Evolutionary conservation across 2,797 vertebrate genomes (phyloP).

Genomic region (Pseudotriccus pelzelni): DNA sequence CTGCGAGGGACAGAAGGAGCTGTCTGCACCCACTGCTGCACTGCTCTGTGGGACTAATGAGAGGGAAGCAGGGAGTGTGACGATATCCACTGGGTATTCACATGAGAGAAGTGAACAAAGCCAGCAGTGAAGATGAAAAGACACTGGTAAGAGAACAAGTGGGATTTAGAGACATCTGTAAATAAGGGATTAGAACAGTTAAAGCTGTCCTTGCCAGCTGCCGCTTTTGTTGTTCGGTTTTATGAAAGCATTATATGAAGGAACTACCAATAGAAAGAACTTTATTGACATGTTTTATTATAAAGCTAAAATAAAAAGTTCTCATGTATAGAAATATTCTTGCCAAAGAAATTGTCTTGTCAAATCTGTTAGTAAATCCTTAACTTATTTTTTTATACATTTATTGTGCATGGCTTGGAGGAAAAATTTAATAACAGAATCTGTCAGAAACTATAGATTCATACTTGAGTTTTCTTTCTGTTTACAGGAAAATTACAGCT

Average conservation of each 20-base stretch:
- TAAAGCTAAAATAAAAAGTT: not conserved
- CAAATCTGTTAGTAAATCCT: not conserved
- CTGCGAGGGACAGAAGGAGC: slow-evolving; percentile 44
- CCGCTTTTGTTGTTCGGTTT: not conserved
- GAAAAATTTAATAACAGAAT: not conserved
- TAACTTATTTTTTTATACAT: not conserved
- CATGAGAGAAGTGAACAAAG: slow-evolving; percentile 36
- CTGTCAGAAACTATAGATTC: slow-evolving; percentile 16
- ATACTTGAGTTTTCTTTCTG: slow-evolving; percentile 39
- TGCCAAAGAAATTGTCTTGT: not conserved
- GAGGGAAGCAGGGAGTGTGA: not conserved
- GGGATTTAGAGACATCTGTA: slow-evolving; percentile 15
- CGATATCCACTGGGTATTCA: not conserved
- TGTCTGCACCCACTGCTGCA: not conserved
- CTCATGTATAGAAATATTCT: not conserved
- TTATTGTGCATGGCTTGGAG: not conserved
- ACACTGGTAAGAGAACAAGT: slow-evolving; percentile 74
- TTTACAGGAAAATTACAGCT: slow-evolving; percentile 73
- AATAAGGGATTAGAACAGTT: slow-evolving; percentile 18
- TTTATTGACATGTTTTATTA: not conserved
- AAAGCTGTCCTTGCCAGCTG: not conserved
- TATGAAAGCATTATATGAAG: not conserved
- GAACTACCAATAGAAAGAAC: not conserved
- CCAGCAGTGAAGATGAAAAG: slow-evolving; percentile 67
- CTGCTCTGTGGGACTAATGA: not conserved